Evolutionary conservation across 2,888 invertebrate species (phyloP).

Genomic region (Erebia ligea): DNA sequence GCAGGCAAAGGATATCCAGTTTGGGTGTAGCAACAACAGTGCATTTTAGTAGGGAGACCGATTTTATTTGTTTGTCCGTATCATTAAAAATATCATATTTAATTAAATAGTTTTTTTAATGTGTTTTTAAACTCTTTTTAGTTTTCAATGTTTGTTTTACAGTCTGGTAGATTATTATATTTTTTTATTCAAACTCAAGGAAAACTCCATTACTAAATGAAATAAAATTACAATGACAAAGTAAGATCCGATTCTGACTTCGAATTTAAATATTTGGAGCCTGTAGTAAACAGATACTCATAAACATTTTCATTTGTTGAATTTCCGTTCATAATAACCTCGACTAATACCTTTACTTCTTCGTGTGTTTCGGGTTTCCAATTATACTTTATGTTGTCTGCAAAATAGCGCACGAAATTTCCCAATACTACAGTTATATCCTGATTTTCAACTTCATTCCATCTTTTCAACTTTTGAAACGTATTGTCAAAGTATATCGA

Average conservation of each 20-base stretch:
- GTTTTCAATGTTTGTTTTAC: too few relatives aligned
- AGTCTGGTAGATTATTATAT: too few relatives aligned
- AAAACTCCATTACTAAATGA: background rate
- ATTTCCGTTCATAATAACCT: conserved; percentile 46
- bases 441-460: conserved; percentile 35
- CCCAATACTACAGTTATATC: conserved; percentile 42
- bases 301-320: conserved; percentile 35
- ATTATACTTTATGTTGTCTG: conserved; percentile 43
- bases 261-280: conserved; percentile 48
- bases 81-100: too few relatives aligned
- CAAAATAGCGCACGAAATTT: conserved; percentile 44
- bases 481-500: conserved; percentile 45
- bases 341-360: conserved; percentile 51
- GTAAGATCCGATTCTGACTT: background rate
- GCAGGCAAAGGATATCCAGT: too few relatives aligned
- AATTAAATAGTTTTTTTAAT: too few relatives aligned
- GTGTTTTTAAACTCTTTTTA: too few relatives aligned
- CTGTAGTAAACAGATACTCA: conserved; percentile 47
- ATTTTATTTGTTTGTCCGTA: too few relatives aligned
- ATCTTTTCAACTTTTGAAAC: conserved; percentile 43
- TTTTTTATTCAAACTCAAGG: background rate
- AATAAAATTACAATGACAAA: background rate
- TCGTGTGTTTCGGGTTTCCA: conserved; percentile 43
- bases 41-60: too few relatives aligned
- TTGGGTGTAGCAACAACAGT: too few relatives aligned